Conservation (phyloP, 2,797 vertebrate species). For the Scolopax bukidnonensis region DNA sequence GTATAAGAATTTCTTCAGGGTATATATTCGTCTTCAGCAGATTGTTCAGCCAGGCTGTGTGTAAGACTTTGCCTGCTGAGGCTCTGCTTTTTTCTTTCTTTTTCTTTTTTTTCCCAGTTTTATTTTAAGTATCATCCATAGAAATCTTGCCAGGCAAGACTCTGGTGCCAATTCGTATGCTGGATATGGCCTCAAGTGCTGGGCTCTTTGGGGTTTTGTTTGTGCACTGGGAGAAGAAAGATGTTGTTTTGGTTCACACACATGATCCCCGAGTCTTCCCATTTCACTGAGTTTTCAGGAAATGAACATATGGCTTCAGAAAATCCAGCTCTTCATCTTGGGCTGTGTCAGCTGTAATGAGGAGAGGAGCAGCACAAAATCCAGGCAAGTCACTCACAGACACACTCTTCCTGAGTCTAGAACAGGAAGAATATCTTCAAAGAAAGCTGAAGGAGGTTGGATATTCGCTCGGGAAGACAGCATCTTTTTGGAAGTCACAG, state of each 20-base stretch:
- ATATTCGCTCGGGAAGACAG: neutral
- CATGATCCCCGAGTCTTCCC: accelerated
- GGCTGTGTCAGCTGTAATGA: neutral
- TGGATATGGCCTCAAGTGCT: neutral
- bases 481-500: neutral
- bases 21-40: neutral
- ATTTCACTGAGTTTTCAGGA: neutral
- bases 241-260: neutral
- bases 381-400: neutral
- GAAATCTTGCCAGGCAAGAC: neutral
- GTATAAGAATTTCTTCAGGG: neutral
- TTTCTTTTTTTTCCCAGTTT: neutral
- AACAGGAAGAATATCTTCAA: neutral
- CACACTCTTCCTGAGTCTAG: neutral
- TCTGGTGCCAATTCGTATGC: neutral
- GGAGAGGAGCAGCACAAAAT: neutral
- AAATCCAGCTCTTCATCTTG: neutral
- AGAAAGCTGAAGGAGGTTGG: neutral
- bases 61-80: neutral
- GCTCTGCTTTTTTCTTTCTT: neutral
- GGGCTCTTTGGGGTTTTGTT: neutral
- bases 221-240: neutral
- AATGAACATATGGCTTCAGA: constrained; percentile 24
- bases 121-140: constrained; percentile 6
- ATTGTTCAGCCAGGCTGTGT: neutral